Conservation (phyloP, 2,888 invertebrate genomes). For the Antitype chi region DNA sequence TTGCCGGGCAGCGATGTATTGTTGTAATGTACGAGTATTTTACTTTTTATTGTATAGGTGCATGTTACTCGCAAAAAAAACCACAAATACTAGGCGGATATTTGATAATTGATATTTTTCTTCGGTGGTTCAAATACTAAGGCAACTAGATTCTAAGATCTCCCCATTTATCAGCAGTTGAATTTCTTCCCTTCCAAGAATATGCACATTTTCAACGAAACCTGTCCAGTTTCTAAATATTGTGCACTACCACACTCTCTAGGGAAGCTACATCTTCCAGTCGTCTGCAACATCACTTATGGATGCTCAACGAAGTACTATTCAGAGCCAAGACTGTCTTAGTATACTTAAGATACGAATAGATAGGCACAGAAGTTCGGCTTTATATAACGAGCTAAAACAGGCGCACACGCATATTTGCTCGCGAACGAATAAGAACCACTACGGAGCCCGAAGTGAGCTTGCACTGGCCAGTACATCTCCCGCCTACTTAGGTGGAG, state of each 20-base stretch:
- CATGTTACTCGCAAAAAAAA: neutral
- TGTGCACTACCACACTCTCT: neutral
- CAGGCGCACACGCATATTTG: too few relatives aligned
- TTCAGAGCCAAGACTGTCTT: slow-evolving; percentile 23
- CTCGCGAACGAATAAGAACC: neutral
- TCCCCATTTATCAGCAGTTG: neutral
- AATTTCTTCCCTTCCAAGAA: neutral
- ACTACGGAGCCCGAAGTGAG: neutral
- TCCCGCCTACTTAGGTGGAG: neutral
- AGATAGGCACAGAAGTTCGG: neutral
- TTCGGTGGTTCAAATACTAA: neutral
- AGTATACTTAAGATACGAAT: neutral
- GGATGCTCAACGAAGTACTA: slow-evolving; percentile 17
- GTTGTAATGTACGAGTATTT: too few relatives aligned
- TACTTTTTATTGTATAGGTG: neutral
- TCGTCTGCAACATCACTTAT: slow-evolving; percentile 36
- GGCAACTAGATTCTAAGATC: neutral
- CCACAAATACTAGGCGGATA: neutral
- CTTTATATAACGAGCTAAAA: neutral
- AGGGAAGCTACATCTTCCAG: slow-evolving; percentile 18
- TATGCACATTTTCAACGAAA: neutral
- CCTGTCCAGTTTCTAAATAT: neutral
- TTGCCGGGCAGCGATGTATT: too few relatives aligned
- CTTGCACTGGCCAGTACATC: neutral
- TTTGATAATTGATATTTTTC: neutral